Evolutionary conservation across 1,140 invertebrate species (phyloP), one percentile per base, ranked within the genome.

Genomic region (Ruditapes philippinarum): DNA sequence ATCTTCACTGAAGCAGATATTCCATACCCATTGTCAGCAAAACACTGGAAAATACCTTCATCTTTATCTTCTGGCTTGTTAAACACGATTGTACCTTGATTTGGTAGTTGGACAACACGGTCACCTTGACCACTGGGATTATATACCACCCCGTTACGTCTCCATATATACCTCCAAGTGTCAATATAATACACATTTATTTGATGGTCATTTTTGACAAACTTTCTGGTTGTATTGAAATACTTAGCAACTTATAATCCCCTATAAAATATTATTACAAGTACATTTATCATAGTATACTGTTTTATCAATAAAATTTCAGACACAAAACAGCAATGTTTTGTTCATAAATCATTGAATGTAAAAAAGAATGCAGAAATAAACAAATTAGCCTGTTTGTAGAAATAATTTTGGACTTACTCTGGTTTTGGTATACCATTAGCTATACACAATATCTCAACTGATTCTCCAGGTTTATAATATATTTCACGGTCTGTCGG

Each of bases 161-260:
- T 97, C 99, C 99, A 99, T 92, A 97, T 96, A 96, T 99, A 99
- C 90, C 98, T 99, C n/a, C n/a, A n/a, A n/a, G n/a, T n/a, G n/a
- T n/a, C n/a, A n/a, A n/a, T n/a, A n/a, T n/a, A n/a, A n/a, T n/a
- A n/a, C n/a, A n/a, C n/a, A n/a, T n/a, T n/a, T n/a, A n/a, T n/a
- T n/a, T n/a, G n/a, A n/a, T n/a, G n/a, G n/a, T n/a, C n/a, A n/a
- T n/a, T n/a, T n/a, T n/a, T n/a, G n/a, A n/a, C n/a, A n/a, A n/a
- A n/a, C n/a, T n/a, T n/a, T n/a, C n/a, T n/a, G n/a, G n/a, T n/a
- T n/a, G n/a, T n/a, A n/a, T n/a, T n/a, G n/a, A n/a, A n/a, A n/a
- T n/a, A n/a, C n/a, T n/a, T n/a, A n/a, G n/a, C n/a, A n/a, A n/a
- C n/a, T n/a, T n/a, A n/a, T n/a, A n/a, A n/a, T n/a, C n/a, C n/a